Base-by-base conservation (phyloP, 2,113 vertebrate species). In the Philantomba maxwellii region DNA sequence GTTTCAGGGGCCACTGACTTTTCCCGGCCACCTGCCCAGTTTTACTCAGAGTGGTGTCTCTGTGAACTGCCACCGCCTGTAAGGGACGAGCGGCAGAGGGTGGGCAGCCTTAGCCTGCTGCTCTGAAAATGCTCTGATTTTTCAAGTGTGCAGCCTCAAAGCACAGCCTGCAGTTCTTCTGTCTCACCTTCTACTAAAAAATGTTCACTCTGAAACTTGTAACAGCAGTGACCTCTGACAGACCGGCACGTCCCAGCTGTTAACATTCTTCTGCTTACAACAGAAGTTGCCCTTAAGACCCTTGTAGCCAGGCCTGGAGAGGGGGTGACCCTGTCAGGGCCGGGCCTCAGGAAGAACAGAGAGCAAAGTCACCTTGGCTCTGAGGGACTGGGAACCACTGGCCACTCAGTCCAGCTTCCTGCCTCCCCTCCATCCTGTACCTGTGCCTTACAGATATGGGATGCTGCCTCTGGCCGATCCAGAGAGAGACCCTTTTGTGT, bases 161-260 rank as follows among this genome's bases (percentile, higher is more conserved):
- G 96, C 49, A 1, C 43, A 83, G 95, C 93, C 94, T 84, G 92
- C 89, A 60, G 93, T 87, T 82, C 83, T 94, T 53, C 81, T 57
- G 85, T 83, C 89, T 97, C 70, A 83, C 43, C 91, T 80, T 39
- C 94, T 95, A 84, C 91, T 97, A 95, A 97, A 98, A 39, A 94
- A 95, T n/a, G 47, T 58, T 66, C 87, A 83, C 89, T 84, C 73
- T 60, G 96, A 97, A 97, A 93, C 47, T 58, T 89, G 93, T 89
- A 97, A 87, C 81, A 51, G 92, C 47, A 43, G 83, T 89, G 90
- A 98, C 97, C 91, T 90, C 89, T 97, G 95, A 87, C 55, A 97
- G 96, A 36, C 51, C 9, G 25, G 26, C 55, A 30, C 7, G 10
- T 53, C 91, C 17, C 12, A 89, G 90, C 92, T 95, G 82, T 94